Conservation (phyloP, 2,888 invertebrate genomes). For the Acronicta leporina region DNA sequence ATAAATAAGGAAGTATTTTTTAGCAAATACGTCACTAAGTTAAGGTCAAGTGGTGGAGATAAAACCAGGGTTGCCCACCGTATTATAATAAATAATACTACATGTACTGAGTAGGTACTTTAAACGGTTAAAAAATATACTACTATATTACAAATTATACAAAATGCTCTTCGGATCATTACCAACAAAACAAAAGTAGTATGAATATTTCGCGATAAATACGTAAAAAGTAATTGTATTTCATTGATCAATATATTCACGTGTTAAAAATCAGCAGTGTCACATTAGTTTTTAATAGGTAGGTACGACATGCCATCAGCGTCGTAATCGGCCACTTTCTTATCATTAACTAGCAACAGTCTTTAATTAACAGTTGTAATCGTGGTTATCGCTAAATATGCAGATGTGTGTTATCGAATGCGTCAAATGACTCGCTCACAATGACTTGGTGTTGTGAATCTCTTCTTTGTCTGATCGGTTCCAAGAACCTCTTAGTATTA, state of each 20-base stretch:
- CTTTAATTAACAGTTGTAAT: conserved; percentile 40
- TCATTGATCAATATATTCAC: no score
- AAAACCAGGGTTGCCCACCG: background rate
- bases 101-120: no score
- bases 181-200: no score
- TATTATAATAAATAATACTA: no score
- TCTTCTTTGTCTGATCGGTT: conserved; percentile 27
- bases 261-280: no score
- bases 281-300: no score
- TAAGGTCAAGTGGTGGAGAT: background rate
- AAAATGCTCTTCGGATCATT: no score
- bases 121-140: no score
- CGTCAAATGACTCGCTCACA: conserved; percentile 36
- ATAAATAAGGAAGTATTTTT: conserved; percentile 9
- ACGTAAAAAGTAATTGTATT: no score
- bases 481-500: conserved; percentile 6
- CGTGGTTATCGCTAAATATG: conserved; percentile 38
- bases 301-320: background rate
- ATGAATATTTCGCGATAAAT: no score
- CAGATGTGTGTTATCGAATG: conserved; percentile 40
- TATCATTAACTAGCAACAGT: conserved; percentile 44
- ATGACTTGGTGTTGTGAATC: conserved; percentile 17
- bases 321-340: conserved; percentile 26
- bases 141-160: no score
- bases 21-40: background rate